Conservation (phyloP, 2,797 vertebrate species). For the Aldrovandia affinis region DNA sequence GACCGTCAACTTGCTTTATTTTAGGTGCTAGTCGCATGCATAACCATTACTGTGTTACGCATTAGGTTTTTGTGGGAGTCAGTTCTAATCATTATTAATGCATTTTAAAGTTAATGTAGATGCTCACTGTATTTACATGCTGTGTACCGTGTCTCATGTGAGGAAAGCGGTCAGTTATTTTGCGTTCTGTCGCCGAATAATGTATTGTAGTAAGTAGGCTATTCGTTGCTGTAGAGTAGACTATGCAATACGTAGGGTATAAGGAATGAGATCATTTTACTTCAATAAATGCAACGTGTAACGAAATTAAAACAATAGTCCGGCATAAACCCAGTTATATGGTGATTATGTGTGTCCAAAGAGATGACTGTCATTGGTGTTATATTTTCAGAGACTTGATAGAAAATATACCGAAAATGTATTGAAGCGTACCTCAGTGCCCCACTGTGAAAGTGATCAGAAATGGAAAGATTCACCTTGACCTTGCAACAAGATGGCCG, state of each 20-base stretch:
- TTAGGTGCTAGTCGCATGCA: neutral
- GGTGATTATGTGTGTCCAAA: neutral
- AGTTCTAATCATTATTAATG: neutral
- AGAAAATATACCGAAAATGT: neutral
- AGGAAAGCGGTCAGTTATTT: neutral
- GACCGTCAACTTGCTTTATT: neutral
- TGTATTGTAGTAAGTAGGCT: neutral
- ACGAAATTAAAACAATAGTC: neutral
- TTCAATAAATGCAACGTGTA: neutral
- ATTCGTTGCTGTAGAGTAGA: neutral
- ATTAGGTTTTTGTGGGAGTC: neutral
- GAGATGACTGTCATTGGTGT: neutral
- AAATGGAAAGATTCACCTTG: neutral
- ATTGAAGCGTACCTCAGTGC: neutral
- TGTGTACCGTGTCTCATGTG: neutral
- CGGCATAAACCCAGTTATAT: neutral
- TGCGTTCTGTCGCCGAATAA: neutral
- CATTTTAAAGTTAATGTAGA: neutral
- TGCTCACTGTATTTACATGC: neutral
- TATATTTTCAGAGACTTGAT: neutral
- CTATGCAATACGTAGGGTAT: neutral
- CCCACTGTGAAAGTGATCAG: neutral
- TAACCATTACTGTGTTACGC: neutral
- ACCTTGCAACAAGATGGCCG: conserved; percentile 23
- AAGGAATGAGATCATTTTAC: neutral